Evolutionary conservation across 2,113 vertebrate genomes (phyloP), one percentile per base, ranked within the genome.

Genomic region (Heliornis fulica): DNA sequence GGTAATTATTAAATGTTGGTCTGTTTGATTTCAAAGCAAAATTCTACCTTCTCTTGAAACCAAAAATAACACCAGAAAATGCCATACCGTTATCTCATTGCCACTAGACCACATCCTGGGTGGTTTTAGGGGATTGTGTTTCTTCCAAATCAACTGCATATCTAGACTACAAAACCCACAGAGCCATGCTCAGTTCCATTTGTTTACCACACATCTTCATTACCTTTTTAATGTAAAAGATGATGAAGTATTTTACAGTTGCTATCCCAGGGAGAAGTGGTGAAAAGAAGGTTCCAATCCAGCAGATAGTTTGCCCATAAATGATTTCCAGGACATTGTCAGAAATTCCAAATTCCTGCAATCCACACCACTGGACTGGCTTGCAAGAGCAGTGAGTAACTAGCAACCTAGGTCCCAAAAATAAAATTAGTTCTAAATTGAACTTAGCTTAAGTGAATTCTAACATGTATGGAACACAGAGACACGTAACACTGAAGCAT

Each of bases 211-310:
- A 59, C 10, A 20, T 4, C 10, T 66, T 56, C 78, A 43, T 92
- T 94, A 99, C 99, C 99, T 99, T 99, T 97, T 99, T 99, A 91
- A 99, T 89, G 31, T 99, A 99, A 97, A 99, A 99, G 88, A 99
- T 97, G 23, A 99, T 97, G 87, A 99, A 98, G 96, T 99, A 99
- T 89, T 99, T 99, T 59, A 99, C 75, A 32, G 98, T 99, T 88
- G 99, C 99, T 90, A 99, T 98, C 63, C 98, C 99, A 13, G 99
- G 99, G 40, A 99, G 98, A 41, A 99, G 94, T 2, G 99, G 99
- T 61, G 98, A 99, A 97, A 99, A 99, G 96, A 99, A 99, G 1
- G 99, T 98, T 66, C 99, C 99, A 2, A 99, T 99, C 99, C 99
- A 99, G 97, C 99, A 99, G 90, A 99, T 99, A 28, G 99, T 99